Conservation (phyloP, 2,113 vertebrate genomes). For the Trematomus loennbergii region DNA sequence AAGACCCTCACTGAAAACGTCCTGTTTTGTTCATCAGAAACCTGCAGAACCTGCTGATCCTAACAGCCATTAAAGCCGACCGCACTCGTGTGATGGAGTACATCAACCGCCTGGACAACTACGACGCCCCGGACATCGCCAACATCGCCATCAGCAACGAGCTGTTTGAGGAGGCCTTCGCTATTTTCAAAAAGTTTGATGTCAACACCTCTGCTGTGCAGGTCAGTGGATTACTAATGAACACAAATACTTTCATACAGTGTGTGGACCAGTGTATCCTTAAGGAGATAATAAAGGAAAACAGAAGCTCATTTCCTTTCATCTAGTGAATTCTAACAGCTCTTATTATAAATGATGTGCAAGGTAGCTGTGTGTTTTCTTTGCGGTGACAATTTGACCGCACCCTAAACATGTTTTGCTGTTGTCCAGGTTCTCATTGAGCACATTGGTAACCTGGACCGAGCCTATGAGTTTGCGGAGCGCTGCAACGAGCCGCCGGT, state of each 20-base stretch:
- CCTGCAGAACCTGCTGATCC: constrained; percentile 97
- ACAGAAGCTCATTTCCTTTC: too few species aligned
- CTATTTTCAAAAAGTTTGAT: constrained; percentile 99
- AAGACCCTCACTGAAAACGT: constrained; percentile 1
- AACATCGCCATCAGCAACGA: constrained; percentile 99
- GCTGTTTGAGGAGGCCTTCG: constrained; percentile 98
- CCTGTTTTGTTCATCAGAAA: constrained; percentile 83
- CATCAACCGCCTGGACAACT: constrained; percentile 98
- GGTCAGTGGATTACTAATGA: constrained; percentile 76
- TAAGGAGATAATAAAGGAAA: too few species aligned
- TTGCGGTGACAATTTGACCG: too few species aligned
- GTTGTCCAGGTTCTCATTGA: constrained; percentile 93
- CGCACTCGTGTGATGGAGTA: constrained; percentile 99
- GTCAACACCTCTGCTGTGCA: constrained; percentile 99
- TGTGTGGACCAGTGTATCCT: background rate
- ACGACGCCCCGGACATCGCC: constrained; percentile 97
- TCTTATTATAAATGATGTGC: too few species aligned
- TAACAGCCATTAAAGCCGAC: constrained; percentile 98
- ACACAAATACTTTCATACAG: background rate
- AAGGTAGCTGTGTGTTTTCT: too few species aligned
- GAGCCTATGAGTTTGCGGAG: constrained; percentile 98
- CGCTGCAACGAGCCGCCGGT: constrained; percentile 99
- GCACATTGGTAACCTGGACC: constrained; percentile 98
- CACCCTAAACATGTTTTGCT: background rate
- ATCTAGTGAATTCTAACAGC: too few species aligned